Conservation (phyloP, 1,140 invertebrate genomes). For the Leptonema lineaticorne region DNA sequence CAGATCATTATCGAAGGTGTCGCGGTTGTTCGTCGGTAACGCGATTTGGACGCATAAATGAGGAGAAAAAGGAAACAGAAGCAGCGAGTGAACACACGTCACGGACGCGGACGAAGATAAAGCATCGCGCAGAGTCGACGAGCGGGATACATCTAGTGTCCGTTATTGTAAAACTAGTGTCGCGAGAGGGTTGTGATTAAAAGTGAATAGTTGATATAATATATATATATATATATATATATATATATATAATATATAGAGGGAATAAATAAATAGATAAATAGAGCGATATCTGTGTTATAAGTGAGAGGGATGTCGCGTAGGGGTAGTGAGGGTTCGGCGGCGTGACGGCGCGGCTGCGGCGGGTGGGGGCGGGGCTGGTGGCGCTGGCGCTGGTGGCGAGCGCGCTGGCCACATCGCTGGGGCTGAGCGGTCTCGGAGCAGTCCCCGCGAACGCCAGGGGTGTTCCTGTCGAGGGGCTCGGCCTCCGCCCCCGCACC, state of each 20-base stretch:
- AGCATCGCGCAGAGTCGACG: neutral
- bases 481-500: conserved; percentile 38
- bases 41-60: conserved; percentile 14
- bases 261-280: too few relatives aligned
- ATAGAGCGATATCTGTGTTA: neutral
- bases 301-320: conserved; percentile 20
- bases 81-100: neutral
- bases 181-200: too few relatives aligned
- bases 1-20: neutral
- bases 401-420: conserved; percentile 52
- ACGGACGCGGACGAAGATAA: neutral
- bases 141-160: too few relatives aligned
- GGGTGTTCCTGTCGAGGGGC: conserved; percentile 27
- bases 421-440: conserved; percentile 49
- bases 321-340: conserved; percentile 38
- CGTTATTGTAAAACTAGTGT: too few relatives aligned
- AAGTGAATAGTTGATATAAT: too few relatives aligned
- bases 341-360: conserved; percentile 23
- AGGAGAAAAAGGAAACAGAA: conserved; percentile 24
- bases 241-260: too few relatives aligned
- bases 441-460: conserved; percentile 46
- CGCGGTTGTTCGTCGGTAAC: too few relatives aligned
- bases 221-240: too few relatives aligned
- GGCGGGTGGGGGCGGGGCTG: conserved; percentile 24
- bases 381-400: conserved; percentile 46